A percentile compares a stretch with the other conserved stretches of the same genome.
Conservation (phyloP, 2,797 vertebrate genomes). For the Lagocephalus sceleratus region DNA sequence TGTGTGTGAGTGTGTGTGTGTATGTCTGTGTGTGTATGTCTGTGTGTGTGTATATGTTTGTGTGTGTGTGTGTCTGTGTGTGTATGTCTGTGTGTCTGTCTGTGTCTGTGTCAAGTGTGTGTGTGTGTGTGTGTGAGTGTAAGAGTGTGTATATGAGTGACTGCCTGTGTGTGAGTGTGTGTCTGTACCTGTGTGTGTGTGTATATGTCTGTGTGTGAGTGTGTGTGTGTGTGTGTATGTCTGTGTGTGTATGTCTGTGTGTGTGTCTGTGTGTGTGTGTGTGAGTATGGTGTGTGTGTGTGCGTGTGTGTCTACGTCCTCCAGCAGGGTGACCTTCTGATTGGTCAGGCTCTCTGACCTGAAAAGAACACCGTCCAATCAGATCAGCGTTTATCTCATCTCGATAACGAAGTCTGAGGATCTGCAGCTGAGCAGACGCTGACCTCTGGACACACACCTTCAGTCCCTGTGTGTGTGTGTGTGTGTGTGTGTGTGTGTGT, state of each 20-base stretch:
- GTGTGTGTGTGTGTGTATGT: constrained; percentile 3
- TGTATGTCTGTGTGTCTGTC: constrained; percentile 20
- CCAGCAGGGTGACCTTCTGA: constrained; percentile 58
- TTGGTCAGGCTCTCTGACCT: constrained; percentile 34
- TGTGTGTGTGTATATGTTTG: constrained; percentile 18
- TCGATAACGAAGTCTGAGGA: constrained; percentile 39
- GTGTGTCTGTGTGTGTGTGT: constrained; percentile 17
- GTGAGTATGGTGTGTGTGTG: constrained; percentile 1
- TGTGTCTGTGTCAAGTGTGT: constrained; percentile 11
- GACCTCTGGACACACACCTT: constrained; percentile 32
- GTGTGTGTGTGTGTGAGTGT: constrained; percentile 17
- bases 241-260: constrained; percentile 8
- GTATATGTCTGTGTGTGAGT: constrained; percentile 19
- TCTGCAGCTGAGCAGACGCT: constrained; percentile 29
- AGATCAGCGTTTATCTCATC: constrained; percentile 39
- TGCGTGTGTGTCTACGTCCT: constrained; percentile 20
- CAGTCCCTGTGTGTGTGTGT: no score
- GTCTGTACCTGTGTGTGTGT: background rate
- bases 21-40: constrained; percentile 18
- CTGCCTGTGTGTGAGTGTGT: constrained; percentile 4
- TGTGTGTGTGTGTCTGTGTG: constrained; percentile 18
- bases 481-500: no score
- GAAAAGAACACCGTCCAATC: constrained; percentile 38
- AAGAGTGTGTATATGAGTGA: no score
- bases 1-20: constrained; percentile 37